These are phyloP conservation scores for Rhyacophila evoluta DNA, from an alignment of 2,888 invertebrate genomes.

Conservation along the genomic window DNA sequence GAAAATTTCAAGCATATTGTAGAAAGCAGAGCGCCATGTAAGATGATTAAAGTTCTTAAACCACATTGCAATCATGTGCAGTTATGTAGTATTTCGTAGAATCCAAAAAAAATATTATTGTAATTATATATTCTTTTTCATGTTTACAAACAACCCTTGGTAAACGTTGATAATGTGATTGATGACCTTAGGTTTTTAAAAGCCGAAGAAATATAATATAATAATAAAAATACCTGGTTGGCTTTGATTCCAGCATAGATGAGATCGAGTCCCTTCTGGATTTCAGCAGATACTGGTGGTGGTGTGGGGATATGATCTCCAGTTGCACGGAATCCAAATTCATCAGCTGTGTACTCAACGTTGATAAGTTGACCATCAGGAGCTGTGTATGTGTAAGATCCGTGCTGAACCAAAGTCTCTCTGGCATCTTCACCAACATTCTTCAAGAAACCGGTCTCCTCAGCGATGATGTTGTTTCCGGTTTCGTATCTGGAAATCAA, in stretches of 20 bases:
- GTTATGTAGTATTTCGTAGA: too few relatives aligned
- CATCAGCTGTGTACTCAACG: constrained; percentile 85
- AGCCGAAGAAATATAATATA: too few relatives aligned
- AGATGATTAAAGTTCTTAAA: too few relatives aligned
- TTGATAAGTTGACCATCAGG: constrained; percentile 82
- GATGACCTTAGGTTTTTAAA: too few relatives aligned
- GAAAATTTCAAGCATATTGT: too few relatives aligned
- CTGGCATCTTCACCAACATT: constrained; percentile 73
- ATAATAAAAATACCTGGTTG: constrained; percentile 60
- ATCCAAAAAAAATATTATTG: too few relatives aligned
- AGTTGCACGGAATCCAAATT: constrained; percentile 83
- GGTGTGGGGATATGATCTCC: constrained; percentile 88
- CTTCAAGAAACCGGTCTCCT: constrained; percentile 83
- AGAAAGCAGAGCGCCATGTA: too few relatives aligned
- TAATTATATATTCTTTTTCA: too few relatives aligned
- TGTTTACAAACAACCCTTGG: too few relatives aligned
- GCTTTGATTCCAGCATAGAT: constrained; percentile 86
- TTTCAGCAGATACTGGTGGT: constrained; percentile 85
- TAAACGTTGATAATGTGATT: too few relatives aligned
- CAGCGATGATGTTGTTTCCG: constrained; percentile 83
- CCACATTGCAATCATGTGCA: too few relatives aligned
- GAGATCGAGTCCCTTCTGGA: constrained; percentile 88
- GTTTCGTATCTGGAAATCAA: constrained; percentile 77
- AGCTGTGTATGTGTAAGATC: constrained; percentile 83
- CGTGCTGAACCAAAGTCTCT: constrained; percentile 81